A percentile compares a stretch with the other conserved stretches of the same genome.
Conservation (phyloP, 2,797 vertebrate species). For the Ibycter americanus region DNA sequence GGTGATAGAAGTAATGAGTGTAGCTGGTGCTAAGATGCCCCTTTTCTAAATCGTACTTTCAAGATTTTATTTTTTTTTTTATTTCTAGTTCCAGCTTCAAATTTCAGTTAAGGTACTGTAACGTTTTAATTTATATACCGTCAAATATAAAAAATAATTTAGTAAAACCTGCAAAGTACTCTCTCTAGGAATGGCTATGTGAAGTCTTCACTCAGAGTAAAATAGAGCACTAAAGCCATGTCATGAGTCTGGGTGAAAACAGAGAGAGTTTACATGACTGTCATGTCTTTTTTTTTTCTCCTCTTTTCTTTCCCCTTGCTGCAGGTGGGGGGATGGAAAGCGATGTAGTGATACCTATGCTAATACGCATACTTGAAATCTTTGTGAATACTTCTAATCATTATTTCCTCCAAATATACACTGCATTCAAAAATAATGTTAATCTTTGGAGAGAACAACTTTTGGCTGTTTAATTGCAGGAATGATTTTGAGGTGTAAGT, state of each 20-base stretch:
- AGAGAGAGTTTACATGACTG: neutral
- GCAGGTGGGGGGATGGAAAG: neutral
- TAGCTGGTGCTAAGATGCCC: neutral
- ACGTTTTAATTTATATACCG: neutral
- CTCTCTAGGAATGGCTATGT: neutral
- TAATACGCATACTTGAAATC: neutral
- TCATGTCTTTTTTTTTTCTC: neutral
- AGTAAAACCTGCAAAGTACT: neutral
- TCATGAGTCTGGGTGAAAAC: neutral
- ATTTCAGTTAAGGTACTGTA: neutral
- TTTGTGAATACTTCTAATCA: neutral
- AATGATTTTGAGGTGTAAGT: conserved; percentile 39
- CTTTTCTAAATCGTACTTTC: neutral
- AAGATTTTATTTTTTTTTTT: neutral
- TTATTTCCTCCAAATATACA: neutral
- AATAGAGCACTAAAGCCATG: neutral
- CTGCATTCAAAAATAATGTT: neutral
- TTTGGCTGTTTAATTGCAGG: conserved; percentile 12
- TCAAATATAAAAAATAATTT: neutral
- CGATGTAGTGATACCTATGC: neutral
- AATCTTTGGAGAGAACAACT: neutral
- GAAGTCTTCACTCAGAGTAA: neutral
- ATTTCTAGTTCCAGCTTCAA: neutral
- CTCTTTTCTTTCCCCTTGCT: neutral
- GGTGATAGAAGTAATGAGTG: neutral